A percentile compares a stretch with the other conserved stretches of the same genome.
These are phyloP conservation scores for Alcis repandata DNA, from an alignment of 2,888 invertebrate genomes.

Conservation along the genomic window DNA sequence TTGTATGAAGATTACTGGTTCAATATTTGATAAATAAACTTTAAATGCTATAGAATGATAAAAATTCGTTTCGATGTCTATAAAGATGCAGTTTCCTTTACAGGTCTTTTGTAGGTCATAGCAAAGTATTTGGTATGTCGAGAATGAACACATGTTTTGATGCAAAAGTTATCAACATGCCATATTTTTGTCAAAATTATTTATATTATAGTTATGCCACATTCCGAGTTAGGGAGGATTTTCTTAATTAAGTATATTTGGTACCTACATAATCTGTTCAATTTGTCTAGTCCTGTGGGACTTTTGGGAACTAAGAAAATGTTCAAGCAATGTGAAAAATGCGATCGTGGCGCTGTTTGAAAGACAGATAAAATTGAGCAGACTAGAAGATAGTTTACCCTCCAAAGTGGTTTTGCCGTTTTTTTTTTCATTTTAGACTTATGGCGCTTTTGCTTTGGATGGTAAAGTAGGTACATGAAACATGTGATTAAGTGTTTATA, in stretches of 20 bases:
- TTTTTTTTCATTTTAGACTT: background rate
- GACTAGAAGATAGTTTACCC: background rate
- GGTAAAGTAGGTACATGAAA: constrained; percentile 37
- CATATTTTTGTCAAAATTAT: constrained; percentile 1
- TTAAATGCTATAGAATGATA: background rate
- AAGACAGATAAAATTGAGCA: constrained; percentile 2
- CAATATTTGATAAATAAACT: background rate
- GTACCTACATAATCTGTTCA: background rate
- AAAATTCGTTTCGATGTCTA: background rate
- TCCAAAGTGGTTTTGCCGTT: constrained; percentile 8
- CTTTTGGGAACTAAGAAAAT: background rate
- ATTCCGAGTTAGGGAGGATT: constrained; percentile 45
- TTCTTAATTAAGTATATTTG: constrained; percentile 7
- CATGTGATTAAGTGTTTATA: constrained; percentile 62
- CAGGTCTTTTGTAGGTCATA: background rate
- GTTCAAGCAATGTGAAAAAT: background rate
- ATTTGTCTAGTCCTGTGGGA: background rate
- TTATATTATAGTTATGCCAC: constrained; percentile 35
- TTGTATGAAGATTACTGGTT: background rate
- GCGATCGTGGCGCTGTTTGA: background rate
- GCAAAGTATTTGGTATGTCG: background rate
- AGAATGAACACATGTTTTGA: background rate
- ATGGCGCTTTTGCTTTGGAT: constrained; percentile 21
- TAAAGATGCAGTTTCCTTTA: background rate
- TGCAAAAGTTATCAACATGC: background rate